A percentile compares a stretch with the other conserved stretches of the same genome.
These are phyloP conservation scores for Melopsittacus undulatus DNA, from an alignment of 2,797 vertebrate genomes.

Conservation along the genomic window DNA sequence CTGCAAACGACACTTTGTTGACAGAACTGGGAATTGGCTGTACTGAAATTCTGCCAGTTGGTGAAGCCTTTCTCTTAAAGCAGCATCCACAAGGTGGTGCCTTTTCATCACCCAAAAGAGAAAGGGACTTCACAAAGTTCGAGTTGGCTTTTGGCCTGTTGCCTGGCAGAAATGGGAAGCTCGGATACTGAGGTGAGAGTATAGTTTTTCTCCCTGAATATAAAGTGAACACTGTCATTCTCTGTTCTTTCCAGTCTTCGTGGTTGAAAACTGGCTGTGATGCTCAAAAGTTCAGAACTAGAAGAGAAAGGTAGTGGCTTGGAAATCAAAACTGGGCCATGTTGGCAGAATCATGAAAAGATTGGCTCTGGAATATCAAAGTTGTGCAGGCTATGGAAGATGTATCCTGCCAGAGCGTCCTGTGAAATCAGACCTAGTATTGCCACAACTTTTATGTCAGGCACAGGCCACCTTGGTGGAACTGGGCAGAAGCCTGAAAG, in stretches of 20 bases:
- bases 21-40: neutral
- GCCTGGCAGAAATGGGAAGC: neutral
- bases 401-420: neutral
- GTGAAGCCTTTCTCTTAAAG: neutral
- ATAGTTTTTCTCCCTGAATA: neutral
- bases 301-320: neutral
- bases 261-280: neutral
- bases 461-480: neutral
- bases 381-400: neutral
- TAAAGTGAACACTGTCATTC: neutral
- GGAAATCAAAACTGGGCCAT: neutral
- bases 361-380: neutral
- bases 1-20: neutral
- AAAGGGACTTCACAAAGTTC: neutral
- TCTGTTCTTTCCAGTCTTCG: neutral
- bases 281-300: neutral
- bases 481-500: neutral
- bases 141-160: conserved; percentile 18
- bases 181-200: neutral
- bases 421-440: neutral
- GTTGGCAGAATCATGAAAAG: neutral
- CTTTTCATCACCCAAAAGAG: conserved; percentile 27
- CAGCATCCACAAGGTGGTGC: conserved; percentile 65
- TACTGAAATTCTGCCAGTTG: neutral
- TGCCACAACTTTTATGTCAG: neutral